Evolutionary conservation across 2,888 invertebrate genomes (phyloP).

Genomic region (Rhyacophila evoluta): DNA sequence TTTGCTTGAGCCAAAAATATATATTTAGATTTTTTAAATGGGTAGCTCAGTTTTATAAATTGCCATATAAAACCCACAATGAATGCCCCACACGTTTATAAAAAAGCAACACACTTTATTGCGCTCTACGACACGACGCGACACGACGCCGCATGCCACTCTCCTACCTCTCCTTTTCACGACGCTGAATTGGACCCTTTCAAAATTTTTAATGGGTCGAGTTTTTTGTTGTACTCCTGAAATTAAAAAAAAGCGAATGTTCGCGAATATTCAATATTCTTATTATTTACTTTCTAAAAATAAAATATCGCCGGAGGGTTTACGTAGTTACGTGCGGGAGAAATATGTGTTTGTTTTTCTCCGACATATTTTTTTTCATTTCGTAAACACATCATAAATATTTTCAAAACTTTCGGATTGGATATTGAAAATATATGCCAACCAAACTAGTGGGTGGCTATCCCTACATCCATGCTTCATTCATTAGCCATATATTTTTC

Average conservation of each 20-base stretch:
- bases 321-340: neutral
- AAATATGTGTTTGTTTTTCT: neutral
- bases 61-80: neutral
- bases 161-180: neutral
- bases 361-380: no score
- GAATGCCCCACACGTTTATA: conserved; percentile 22
- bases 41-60: neutral
- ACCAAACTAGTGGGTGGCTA: no score
- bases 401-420: no score
- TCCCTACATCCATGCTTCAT: no score
- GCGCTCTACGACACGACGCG: conserved; percentile 6
- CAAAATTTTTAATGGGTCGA: conserved; percentile 15
- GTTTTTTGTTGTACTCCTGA: neutral
- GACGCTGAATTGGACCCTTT: conserved; percentile 15
- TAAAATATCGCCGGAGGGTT: neutral
- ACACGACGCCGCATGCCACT: conserved; percentile 1
- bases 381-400: no score
- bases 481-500: no score
- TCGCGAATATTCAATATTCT: neutral
- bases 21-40: no score
- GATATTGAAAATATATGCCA: no score
- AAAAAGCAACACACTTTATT: conserved; percentile 24
- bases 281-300: neutral
- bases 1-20: no score
- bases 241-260: neutral